Conservation (phyloP, 30 jellyfish, hydroid and myxozoan species). For the Pseudorhiza aurosa region DNA sequence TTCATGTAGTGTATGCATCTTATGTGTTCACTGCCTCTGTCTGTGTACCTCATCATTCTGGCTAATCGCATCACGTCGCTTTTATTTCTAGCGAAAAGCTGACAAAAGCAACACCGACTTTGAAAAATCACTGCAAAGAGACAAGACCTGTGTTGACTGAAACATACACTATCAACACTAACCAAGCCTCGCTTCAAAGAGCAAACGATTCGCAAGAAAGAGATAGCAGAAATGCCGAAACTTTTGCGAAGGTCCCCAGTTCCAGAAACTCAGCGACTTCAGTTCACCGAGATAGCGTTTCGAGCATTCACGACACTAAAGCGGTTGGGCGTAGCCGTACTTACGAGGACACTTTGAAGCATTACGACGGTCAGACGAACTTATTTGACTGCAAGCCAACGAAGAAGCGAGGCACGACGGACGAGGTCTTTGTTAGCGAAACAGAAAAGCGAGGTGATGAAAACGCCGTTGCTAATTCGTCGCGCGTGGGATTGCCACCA, state of each 20-base stretch:
- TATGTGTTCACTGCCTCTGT: too few relatives aligned
- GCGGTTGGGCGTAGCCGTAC: not conserved
- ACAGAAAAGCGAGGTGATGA: not conserved
- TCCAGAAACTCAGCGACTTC: not conserved
- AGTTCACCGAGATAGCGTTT: not conserved
- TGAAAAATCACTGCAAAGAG: not conserved
- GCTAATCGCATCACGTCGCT: too few relatives aligned
- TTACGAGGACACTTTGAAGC: constrained; percentile 32
- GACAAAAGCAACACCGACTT: constrained; percentile 7
- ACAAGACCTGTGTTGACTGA: not conserved
- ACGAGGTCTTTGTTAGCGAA: constrained; percentile 26
- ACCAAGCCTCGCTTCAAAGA: not conserved
- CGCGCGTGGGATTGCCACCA: constrained; percentile 17
- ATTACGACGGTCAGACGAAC: constrained; percentile 52
- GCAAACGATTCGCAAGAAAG: not conserved
- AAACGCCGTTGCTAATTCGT: not conserved
- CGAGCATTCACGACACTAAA: not conserved
- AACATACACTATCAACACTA: not conserved
- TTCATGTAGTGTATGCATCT: too few relatives aligned
- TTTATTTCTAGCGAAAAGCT: constrained; percentile 4
- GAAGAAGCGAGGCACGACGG: not conserved
- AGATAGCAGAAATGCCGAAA: not conserved
- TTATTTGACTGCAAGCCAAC: constrained; percentile 22
- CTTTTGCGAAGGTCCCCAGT: not conserved
- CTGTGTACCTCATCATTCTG: too few relatives aligned